Evolutionary conservation across 2,113 vertebrate genomes (phyloP).

Genomic region (Numida meleagris): DNA sequence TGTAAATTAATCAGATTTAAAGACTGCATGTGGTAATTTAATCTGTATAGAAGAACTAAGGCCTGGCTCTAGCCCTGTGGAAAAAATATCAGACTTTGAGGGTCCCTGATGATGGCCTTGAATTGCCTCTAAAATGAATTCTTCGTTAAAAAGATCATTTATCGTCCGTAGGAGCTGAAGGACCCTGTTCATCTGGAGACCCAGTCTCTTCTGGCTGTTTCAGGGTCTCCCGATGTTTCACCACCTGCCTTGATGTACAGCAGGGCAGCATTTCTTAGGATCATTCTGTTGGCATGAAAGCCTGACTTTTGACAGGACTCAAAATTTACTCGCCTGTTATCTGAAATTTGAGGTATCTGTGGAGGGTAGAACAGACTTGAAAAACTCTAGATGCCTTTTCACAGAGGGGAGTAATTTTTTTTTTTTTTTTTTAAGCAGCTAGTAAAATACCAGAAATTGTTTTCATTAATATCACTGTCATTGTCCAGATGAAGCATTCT

Average conservation of each 20-base stretch:
- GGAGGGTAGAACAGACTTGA: neutral
- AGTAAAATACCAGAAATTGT: slow-evolving; percentile 2
- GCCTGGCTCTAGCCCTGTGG: neutral
- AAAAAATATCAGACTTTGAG: slow-evolving; percentile 24
- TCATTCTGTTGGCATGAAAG: neutral
- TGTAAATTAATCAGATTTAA: slow-evolving; percentile 68
- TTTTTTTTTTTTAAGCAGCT: neutral
- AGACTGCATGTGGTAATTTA: slow-evolving; percentile 45
- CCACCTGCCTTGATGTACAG: slow-evolving; percentile 2
- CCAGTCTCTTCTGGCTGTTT: neutral
- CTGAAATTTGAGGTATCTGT: neutral
- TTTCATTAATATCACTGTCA: slow-evolving; percentile 2
- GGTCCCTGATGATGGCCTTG: slow-evolving; percentile 31
- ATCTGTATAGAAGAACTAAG: slow-evolving; percentile 12
- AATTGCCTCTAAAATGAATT: slow-evolving; percentile 50
- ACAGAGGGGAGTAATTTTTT: neutral
- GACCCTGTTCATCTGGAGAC: neutral
- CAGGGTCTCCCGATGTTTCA: slow-evolving; percentile 13
- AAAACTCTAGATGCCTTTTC: slow-evolving; percentile 35
- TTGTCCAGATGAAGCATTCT: neutral
- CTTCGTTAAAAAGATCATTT: slow-evolving; percentile 44
- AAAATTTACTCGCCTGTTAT: slow-evolving; percentile 48
- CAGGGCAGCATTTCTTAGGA: neutral
- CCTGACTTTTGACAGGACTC: slow-evolving; percentile 12
- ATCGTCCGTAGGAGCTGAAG: slow-evolving; percentile 15